A percentile compares a stretch with the other conserved stretches of the same genome.
Conservation (phyloP, 1,140 invertebrate genomes). For the Drosophila jambulina region DNA sequence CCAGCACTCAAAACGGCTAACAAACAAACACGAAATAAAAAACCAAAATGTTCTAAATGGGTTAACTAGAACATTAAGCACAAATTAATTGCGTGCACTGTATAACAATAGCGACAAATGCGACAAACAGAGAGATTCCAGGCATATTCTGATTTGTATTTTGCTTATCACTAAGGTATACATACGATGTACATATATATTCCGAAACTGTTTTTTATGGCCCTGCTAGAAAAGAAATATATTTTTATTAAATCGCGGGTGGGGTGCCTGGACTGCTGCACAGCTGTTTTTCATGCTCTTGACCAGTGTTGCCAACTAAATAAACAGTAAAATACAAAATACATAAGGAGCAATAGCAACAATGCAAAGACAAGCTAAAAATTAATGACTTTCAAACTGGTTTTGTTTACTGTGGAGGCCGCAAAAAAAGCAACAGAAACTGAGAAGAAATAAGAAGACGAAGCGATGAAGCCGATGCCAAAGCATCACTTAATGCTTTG, state of each 20-base stretch:
- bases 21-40: constrained; percentile 16
- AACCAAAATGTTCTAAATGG: constrained; percentile 43
- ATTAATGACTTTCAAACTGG: constrained; percentile 77
- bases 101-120: constrained; percentile 35
- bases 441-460: constrained; percentile 23
- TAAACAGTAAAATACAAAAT: constrained; percentile 46
- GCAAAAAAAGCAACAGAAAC: constrained; percentile 30
- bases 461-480: constrained; percentile 42
- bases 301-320: constrained; percentile 62
- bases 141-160: constrained; percentile 34
- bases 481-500: constrained; percentile 56
- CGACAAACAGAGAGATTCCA: constrained; percentile 8
- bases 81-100: constrained; percentile 70
- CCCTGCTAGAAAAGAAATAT: constrained; percentile 35
- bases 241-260: background rate
- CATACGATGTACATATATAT: constrained; percentile 9
- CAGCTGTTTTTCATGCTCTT: constrained; percentile 49
- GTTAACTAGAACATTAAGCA: constrained; percentile 42
- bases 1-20: constrained; percentile 27
- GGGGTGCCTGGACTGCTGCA: constrained; percentile 16
- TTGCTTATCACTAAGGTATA: constrained; percentile 57
- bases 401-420: constrained; percentile 58
- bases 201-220: constrained; percentile 55
- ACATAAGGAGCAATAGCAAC: constrained; percentile 56
- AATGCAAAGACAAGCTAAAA: constrained; percentile 64